Evolutionary conservation across 1,140 invertebrate species (phyloP).

Genomic region (Scaptomyza graminum): DNA sequence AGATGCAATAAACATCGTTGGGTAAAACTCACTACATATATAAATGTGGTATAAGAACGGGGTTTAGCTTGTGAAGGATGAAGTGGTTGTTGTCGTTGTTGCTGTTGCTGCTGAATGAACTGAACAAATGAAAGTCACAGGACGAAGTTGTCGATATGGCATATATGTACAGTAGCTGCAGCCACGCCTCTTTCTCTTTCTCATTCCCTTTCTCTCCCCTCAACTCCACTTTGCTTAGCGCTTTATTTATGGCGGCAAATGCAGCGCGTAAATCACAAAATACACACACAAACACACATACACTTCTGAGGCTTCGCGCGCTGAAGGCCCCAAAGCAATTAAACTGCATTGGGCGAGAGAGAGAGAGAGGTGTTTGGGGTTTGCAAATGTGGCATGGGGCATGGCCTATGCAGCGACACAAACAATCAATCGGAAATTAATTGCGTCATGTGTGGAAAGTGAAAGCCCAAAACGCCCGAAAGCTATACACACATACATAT

Average conservation of each 20-base stretch:
- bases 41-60: too few relatives aligned
- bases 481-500: background rate
- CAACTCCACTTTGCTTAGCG: conserved; percentile 45
- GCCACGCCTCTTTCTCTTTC: conserved; percentile 14
- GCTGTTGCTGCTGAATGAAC: conserved; percentile 55
- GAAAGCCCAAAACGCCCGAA: conserved; percentile 54
- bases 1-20: conserved; percentile 45
- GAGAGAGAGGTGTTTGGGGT: background rate
- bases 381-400: background rate
- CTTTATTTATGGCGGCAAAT: conserved; percentile 69
- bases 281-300: conserved; percentile 7
- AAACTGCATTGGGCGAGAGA: conserved; percentile 46
- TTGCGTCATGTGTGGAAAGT: conserved; percentile 70
- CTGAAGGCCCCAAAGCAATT: conserved; percentile 63
- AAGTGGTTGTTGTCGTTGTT: conserved; percentile 4
- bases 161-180: conserved; percentile 24
- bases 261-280: conserved; percentile 52
- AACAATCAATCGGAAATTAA: conserved; percentile 81
- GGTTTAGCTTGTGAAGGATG: conserved; percentile 4
- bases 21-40: background rate
- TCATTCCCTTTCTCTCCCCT: background rate
- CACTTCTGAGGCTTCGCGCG: background rate
- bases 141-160: conserved; percentile 64
- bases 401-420: conserved; percentile 44
- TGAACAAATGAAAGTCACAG: conserved; percentile 62